These are phyloP conservation scores for Solenodon paradoxus DNA, from an alignment of 2,113 vertebrate genomes.

Conservation along the genomic window DNA sequence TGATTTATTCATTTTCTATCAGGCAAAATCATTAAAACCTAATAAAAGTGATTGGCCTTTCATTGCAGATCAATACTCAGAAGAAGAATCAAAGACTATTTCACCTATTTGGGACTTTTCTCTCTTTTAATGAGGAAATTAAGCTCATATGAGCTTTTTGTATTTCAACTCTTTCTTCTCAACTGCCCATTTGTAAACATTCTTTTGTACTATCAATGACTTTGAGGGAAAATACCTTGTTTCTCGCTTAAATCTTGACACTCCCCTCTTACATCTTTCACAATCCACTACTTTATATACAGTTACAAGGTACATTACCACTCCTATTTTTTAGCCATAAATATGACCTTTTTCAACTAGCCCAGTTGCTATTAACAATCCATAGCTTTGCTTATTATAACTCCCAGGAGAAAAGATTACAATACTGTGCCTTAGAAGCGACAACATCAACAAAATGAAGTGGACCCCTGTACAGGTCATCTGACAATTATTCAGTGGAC, in stretches of 20 bases:
- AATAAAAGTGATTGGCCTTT: background rate
- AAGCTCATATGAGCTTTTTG: background rate
- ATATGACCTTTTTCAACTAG: background rate
- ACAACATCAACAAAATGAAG: background rate
- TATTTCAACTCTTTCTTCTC: background rate
- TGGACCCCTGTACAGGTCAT: background rate
- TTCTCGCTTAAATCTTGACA: background rate
- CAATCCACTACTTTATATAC: background rate
- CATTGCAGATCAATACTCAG: background rate
- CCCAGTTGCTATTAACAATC: background rate
- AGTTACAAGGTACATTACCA: background rate
- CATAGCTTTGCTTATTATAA: background rate
- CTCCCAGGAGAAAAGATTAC: background rate
- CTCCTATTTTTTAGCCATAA: background rate
- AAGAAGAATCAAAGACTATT: background rate
- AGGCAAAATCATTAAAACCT: background rate
- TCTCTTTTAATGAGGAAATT: constrained; percentile 29
- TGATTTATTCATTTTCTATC: background rate
- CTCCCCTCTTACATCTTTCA: background rate
- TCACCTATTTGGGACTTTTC: background rate
- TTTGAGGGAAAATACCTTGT: background rate
- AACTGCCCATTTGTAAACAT: background rate
- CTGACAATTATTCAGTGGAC: background rate
- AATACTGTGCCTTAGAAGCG: background rate
- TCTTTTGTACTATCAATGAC: background rate